Percentiles rank a stretch among this genome's conserved stretches.
Evolutionary conservation across 2,797 vertebrate species (phyloP).

Genomic region (Oreochromis mossambicus): DNA sequence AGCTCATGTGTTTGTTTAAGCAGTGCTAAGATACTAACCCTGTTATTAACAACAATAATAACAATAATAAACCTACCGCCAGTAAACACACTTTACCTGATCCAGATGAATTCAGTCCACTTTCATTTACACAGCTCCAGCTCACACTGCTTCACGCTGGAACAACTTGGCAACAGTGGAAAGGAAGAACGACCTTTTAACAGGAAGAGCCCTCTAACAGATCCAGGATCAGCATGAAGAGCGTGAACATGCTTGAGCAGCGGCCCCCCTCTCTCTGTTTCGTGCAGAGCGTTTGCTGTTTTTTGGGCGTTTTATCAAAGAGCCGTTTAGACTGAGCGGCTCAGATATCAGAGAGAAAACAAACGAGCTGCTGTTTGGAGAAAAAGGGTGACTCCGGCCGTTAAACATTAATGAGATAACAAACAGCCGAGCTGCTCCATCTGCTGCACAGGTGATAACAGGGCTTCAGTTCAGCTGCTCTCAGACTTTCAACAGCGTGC

Average conservation of each 20-base stretch:
- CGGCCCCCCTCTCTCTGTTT: neutral
- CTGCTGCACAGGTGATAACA: neutral
- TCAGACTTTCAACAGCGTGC: neutral
- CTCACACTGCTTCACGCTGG: neutral
- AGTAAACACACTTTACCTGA: neutral
- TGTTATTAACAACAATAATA: neutral
- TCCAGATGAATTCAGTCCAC: neutral
- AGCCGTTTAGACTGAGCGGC: neutral
- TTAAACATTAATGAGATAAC: neutral
- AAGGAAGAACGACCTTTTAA: neutral
- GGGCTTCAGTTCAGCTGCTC: neutral
- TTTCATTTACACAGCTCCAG: neutral
- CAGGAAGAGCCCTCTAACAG: neutral
- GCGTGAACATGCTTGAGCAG: accelerated
- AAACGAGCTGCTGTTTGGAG: neutral
- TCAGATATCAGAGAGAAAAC: neutral
- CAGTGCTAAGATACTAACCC: neutral
- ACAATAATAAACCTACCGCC: neutral
- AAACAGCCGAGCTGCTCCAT: neutral
- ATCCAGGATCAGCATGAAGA: neutral
- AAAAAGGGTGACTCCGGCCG: neutral
- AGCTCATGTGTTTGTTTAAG: neutral
- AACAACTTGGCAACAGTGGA: neutral
- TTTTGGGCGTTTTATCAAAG: neutral
- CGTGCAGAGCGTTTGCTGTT: neutral